These are phyloP conservation scores for Lutjanus erythropterus DNA, from an alignment of 2,113 vertebrate genomes.

Conservation along the genomic window DNA sequence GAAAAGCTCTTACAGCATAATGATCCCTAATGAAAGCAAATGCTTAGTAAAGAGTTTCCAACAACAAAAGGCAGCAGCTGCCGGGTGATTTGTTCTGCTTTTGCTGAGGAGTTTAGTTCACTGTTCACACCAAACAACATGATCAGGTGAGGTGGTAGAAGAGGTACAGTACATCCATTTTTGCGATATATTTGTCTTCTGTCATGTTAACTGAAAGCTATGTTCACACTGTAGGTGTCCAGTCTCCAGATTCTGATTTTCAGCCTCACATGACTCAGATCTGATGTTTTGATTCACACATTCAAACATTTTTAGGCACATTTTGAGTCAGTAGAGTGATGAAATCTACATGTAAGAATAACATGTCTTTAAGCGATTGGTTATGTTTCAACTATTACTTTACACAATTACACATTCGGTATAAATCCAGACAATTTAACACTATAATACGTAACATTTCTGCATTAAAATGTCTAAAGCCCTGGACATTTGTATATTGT, in stretches of 20 bases:
- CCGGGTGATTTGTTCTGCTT: background rate
- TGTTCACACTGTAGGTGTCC: background rate
- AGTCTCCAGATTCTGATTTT: background rate
- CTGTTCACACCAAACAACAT: background rate
- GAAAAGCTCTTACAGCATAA: background rate
- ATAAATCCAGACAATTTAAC: no score
- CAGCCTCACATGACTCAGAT: background rate
- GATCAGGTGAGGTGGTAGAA: background rate
- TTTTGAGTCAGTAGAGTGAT: background rate
- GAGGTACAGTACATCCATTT: background rate
- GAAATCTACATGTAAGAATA: background rate
- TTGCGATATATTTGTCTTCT: background rate
- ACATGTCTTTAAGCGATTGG: no score
- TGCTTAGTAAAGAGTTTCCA: background rate
- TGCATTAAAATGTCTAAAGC: no score
- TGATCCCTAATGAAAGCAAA: constrained; percentile 9
- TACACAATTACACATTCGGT: background rate
- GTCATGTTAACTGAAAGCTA: background rate
- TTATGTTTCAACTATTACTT: no score
- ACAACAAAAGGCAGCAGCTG: constrained; percentile 7
- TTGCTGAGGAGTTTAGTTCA: background rate
- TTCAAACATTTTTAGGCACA: background rate
- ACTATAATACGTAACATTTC: no score
- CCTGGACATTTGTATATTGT: no score
- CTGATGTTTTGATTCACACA: background rate